Evolutionary conservation across 2,797 vertebrate genomes (phyloP).

Genomic region (Mormyrops boulengeri): DNA sequence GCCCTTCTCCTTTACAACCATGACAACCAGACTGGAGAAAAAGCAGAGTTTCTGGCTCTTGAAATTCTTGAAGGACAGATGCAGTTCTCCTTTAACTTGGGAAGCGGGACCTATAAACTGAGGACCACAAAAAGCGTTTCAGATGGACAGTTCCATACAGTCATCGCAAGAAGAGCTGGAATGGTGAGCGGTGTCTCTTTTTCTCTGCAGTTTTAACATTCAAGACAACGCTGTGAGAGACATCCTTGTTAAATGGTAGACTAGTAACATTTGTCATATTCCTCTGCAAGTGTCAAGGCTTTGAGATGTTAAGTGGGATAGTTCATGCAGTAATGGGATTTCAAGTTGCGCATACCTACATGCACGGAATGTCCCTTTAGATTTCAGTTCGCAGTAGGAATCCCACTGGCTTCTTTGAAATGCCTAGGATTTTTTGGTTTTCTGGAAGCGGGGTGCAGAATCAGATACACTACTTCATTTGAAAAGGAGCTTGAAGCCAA

Average conservation of each 20-base stretch:
- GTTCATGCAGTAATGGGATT: not conserved
- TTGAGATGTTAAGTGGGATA: not conserved
- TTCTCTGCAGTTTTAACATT: not conserved
- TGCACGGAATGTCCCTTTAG: slow-evolving; percentile 5
- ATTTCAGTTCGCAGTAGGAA: slow-evolving; percentile 7
- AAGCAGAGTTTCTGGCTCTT: slow-evolving; percentile 88
- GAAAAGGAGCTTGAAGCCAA: slow-evolving; percentile 38
- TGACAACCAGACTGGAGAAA: slow-evolving; percentile 94
- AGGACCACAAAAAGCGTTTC: slow-evolving; percentile 86
- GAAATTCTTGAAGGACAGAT: slow-evolving; percentile 81
- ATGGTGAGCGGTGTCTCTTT: slow-evolving; percentile 69
- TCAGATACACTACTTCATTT: slow-evolving; percentile 35
- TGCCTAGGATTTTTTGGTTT: slow-evolving; percentile 28
- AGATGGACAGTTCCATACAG: slow-evolving; percentile 92
- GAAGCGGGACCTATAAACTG: slow-evolving; percentile 83
- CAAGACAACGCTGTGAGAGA: not conserved
- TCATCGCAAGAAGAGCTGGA: slow-evolving; percentile 88
- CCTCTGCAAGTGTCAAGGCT: not conserved
- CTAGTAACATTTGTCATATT: not conserved
- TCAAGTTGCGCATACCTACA: slow-evolving; percentile 26
- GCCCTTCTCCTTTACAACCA: slow-evolving; percentile 89
- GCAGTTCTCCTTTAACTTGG: slow-evolving; percentile 91
- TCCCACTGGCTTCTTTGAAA: slow-evolving; percentile 13
- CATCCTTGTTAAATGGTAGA: not conserved
- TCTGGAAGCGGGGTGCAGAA: slow-evolving; percentile 37